Evolutionary conservation across 2,888 invertebrate genomes (phyloP).

Genomic region (Polyommatus iphigenia): DNA sequence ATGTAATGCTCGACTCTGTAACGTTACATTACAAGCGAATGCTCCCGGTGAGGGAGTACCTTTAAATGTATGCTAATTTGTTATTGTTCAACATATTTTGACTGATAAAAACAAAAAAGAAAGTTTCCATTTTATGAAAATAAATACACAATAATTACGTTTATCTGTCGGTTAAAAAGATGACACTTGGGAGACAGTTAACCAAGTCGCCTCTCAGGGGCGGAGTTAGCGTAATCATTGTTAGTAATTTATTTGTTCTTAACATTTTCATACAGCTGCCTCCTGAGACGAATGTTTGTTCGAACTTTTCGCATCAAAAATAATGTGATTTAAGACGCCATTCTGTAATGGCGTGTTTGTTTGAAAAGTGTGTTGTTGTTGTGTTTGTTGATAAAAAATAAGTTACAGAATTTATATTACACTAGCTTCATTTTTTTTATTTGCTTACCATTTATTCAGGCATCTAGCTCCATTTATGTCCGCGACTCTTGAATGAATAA

Average conservation of each 20-base stretch:
- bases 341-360: neutral
- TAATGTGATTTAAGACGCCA: neutral
- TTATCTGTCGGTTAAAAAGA: slow-evolving; percentile 10
- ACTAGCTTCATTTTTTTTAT: no score
- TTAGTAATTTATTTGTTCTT: slow-evolving; percentile 28
- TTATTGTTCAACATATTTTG: no score
- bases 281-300: slow-evolving; percentile 7
- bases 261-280: slow-evolving; percentile 13
- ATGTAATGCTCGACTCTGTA: no score
- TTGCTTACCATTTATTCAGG: no score
- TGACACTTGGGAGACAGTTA: neutral
- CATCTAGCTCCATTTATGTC: no score
- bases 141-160: neutral
- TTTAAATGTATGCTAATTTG: no score
- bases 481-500: no score
- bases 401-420: no score
- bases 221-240: slow-evolving; percentile 2
- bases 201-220: neutral
- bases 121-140: neutral
- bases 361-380: neutral
- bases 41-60: no score
- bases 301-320: slow-evolving; percentile 15
- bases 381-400: neutral
- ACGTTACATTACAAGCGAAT: no score
- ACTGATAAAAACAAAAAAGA: neutral